phyloP scores from a whole-genome alignment of 1,140 invertebrate genomes.

The Charaxes varanes region DNA sequence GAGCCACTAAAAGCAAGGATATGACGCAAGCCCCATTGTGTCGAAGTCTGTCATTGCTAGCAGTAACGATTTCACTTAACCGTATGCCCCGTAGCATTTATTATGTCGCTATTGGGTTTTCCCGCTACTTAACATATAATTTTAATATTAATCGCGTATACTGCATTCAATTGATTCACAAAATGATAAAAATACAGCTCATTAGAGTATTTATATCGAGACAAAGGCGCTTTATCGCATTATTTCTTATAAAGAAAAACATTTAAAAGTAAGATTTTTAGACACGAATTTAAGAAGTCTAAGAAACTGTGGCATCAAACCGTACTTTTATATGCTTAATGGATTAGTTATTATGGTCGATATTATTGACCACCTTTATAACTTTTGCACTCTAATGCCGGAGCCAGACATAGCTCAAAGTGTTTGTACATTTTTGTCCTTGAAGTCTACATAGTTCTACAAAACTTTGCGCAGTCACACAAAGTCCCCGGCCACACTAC shows the following conservation, averaged over 20 bases:
- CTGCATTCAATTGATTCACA: slow-evolving; percentile 2
- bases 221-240: too few species aligned
- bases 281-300: background rate
- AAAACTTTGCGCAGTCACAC: too few species aligned
- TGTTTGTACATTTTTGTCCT: too few species aligned
- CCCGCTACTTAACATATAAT: slow-evolving; percentile 8
- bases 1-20: slow-evolving; percentile 22
- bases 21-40: slow-evolving; percentile 45
- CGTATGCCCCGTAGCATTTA: slow-evolving; percentile 17
- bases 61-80: slow-evolving; percentile 33
- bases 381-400: too few species aligned
- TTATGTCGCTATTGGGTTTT: slow-evolving; percentile 18
- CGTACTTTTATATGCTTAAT: too few species aligned
- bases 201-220: background rate
- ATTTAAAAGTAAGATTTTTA: background rate
- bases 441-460: too few species aligned
- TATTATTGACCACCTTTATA: too few species aligned
- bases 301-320: too few species aligned
- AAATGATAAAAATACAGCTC: slow-evolving; percentile 5
- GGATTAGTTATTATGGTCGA: too few species aligned
- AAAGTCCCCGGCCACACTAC: too few species aligned
- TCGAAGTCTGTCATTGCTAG: slow-evolving; percentile 28
- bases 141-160: slow-evolving; percentile 8
- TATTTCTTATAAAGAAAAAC: background rate
- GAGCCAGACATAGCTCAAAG: too few species aligned